These are phyloP conservation scores for Linnaemya vulpina DNA, from an alignment of 2,888 invertebrate species.

Conservation along the genomic window DNA sequence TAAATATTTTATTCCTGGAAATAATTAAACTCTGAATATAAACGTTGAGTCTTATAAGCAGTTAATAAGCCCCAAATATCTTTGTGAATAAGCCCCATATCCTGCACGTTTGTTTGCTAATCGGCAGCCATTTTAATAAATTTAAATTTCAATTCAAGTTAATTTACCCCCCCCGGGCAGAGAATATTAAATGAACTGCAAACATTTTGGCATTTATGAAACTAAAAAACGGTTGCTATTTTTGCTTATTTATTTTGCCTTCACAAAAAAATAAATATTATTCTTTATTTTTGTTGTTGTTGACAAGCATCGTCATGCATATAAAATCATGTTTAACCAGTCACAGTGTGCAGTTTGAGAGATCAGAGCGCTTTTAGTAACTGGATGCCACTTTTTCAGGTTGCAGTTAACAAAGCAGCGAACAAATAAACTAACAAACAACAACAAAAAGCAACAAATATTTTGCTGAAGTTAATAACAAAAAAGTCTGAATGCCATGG, in stretches of 20 bases:
- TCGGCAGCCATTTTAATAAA: not conserved
- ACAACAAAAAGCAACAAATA: not conserved
- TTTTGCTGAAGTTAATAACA: slow-evolving; percentile 29
- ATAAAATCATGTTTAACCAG: slow-evolving; percentile 71
- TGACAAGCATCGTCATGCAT: slow-evolving; percentile 67
- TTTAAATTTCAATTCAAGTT: not conserved
- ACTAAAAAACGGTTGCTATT: slow-evolving; percentile 44
- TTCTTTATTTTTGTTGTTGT: no score
- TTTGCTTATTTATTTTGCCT: slow-evolving; percentile 53
- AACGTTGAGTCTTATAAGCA: no score
- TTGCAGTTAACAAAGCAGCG: slow-evolving; percentile 66
- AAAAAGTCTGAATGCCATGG: slow-evolving; percentile 36
- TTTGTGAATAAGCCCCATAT: no score
- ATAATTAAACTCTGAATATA: no score
- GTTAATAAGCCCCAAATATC: no score
- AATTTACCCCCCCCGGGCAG: slow-evolving; percentile 7
- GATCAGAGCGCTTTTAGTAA: slow-evolving; percentile 65
- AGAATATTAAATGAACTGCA: slow-evolving; percentile 28
- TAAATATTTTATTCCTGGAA: no score
- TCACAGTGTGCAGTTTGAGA: slow-evolving; percentile 70
- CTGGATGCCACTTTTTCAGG: slow-evolving; percentile 69
- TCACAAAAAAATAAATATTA: no score
- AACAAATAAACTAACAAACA: slow-evolving; percentile 41
- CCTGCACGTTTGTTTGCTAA: no score
- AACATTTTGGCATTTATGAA: slow-evolving; percentile 42